Percentiles rank a stretch among this genome's conserved stretches.
phyloP scores from a whole-genome alignment of 2,113 vertebrate species.

The Columba livia region DNA sequence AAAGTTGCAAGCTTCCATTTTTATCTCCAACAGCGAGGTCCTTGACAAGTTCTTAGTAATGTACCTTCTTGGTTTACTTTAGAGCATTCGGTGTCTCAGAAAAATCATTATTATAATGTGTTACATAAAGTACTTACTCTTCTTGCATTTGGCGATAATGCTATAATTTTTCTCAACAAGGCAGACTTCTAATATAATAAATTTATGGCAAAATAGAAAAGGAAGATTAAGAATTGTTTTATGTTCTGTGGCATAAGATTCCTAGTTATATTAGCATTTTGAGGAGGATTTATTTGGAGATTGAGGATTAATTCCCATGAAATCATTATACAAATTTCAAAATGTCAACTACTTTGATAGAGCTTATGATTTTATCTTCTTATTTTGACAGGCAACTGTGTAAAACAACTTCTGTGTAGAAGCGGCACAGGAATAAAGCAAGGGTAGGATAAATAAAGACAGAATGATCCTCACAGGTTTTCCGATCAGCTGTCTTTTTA shows the following conservation, averaged over 20 bases:
- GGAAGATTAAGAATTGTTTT: slow-evolving; percentile 50
- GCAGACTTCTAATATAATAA: slow-evolving; percentile 47
- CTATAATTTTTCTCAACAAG: slow-evolving; percentile 32
- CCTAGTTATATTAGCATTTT: slow-evolving; percentile 71
- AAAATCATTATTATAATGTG: neutral
- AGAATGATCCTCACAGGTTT: slow-evolving; percentile 63
- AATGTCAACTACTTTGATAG: slow-evolving; percentile 74
- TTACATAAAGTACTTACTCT: slow-evolving; percentile 21
- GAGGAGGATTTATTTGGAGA: slow-evolving; percentile 69
- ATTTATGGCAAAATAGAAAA: slow-evolving; percentile 29
- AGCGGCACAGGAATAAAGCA: slow-evolving; percentile 44
- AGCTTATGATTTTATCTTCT: slow-evolving; percentile 80
- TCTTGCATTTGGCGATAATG: slow-evolving; percentile 19
- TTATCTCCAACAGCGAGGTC: neutral
- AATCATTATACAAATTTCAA: slow-evolving; percentile 80
- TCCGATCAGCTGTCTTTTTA: slow-evolving; percentile 75
- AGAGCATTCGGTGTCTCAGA: neutral
- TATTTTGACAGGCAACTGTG: slow-evolving; percentile 78
- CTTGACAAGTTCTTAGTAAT: neutral
- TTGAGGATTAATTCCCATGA: slow-evolving; percentile 73
- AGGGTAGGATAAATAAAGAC: slow-evolving; percentile 71
- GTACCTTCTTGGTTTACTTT: neutral
- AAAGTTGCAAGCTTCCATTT: neutral
- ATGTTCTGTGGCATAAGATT: slow-evolving; percentile 32
- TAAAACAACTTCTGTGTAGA: slow-evolving; percentile 67